Evolutionary conservation across 2,113 vertebrate species (phyloP).

Genomic region (Catharus bicknelli): DNA sequence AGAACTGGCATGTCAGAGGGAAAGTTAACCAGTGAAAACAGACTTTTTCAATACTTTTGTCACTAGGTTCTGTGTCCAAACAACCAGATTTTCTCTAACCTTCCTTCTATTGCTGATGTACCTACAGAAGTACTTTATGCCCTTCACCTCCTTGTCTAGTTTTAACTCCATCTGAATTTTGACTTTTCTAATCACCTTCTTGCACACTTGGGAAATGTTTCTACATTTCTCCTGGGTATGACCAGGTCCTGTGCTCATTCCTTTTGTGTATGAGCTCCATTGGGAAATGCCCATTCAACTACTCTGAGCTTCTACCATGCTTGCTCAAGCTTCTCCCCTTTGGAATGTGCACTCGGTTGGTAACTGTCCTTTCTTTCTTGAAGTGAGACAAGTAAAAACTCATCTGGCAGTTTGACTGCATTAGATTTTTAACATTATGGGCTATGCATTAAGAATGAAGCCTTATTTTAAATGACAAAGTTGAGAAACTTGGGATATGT

Average conservation of each 20-base stretch:
- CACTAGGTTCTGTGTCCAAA: background rate
- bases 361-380: background rate
- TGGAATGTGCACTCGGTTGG: background rate
- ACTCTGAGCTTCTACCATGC: background rate
- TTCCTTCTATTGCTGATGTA: background rate
- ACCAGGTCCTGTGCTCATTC: background rate
- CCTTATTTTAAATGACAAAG: background rate
- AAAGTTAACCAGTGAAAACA: background rate
- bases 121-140: background rate
- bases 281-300: background rate
- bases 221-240: background rate
- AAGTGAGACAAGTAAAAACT: background rate
- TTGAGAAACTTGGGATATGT: background rate
- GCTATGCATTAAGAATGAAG: background rate
- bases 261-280: background rate
- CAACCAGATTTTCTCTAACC: background rate
- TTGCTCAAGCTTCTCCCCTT: background rate
- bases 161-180: background rate
- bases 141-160: background rate
- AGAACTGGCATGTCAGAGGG: background rate
- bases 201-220: background rate
- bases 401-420: background rate
- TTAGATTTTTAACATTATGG: background rate
- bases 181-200: background rate
- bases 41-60: background rate